Base-by-base conservation (phyloP, 2,113 vertebrate species). In the Halichoeres trimaculatus region DNA sequence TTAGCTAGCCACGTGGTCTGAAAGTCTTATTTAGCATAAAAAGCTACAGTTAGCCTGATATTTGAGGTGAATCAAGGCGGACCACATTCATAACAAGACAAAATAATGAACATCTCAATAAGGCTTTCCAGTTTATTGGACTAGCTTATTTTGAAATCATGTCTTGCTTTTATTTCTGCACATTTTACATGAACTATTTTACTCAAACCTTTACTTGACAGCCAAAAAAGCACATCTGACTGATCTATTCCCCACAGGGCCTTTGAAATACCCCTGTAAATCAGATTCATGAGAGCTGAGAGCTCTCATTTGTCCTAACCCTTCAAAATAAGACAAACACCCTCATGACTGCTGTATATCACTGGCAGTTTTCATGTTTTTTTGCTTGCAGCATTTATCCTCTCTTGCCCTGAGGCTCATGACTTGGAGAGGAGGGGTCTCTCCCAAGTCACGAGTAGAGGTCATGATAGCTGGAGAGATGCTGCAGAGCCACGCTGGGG, bases 391-490 rank as follows among this genome's bases (percentile, higher is more conserved):
- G 52, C 48, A 41, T 24, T 74, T 40, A 24, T 74, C 59, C 43
- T 71, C 60, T 53, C 48, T n/a, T 45, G 62, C 76, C 81, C 60
- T 1, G 40, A 58, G 78, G 72, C 90, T 80, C 76, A 48, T 61
- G 71, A 75, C 58, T 76, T 34, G 35, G 36, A 65, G 63, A 80
- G 66, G 6, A 30, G 63, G 70, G 48, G 16, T 45, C 43, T 76
- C 74, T 73, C 47, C 61, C 43, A 48, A 81, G 79, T 90, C 76
- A 79, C 52, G 43, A 80, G 70, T 10, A 22, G 70, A 78, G 84
- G 87, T 83, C 88, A 78, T 62, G 70, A 61, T 76, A 53, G 62
- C 43, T 82, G 57, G 54, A 76, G 61, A 71, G 70, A 80, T 70
- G 60, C 78, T 80, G 59, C 40, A 59, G 40, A 85, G 66, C 64